Base-by-base conservation (phyloP, 2,797 vertebrate genomes). In the Molossus alvarezi region DNA sequence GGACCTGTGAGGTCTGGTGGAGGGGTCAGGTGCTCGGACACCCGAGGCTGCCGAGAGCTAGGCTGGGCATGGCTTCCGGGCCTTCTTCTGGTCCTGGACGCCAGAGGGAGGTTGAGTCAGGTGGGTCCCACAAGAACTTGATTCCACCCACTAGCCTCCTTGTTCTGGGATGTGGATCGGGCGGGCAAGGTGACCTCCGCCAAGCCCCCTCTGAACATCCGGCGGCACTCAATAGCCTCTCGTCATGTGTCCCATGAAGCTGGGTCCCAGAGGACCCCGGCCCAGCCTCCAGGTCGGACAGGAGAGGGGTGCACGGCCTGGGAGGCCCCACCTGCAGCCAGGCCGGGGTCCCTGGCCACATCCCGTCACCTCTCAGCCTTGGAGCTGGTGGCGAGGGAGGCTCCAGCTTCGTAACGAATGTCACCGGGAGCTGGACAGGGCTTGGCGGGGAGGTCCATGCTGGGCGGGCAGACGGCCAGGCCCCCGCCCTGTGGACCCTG, bases 161-260 rank as follows among this genome's bases (percentile, higher is more conserved):
- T 0, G 2, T 25, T 8, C 0, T 2, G 13, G 33, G 45, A 1
- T 2, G 4, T 21, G 15, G 11, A 3, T 2, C 3, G 1, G 29
- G 4, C 3, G 9, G 15, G 17, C 21, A 27, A 45, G 67, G 37
- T 5, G 18, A 21, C 33, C 33, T 33, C 33, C 33, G 33, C 33
- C 33, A 33, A 33, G 33, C 33, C 33, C 33, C 33, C 33, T 33
- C 33, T 33, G 33, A 33, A 33, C 8, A 0, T 37, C 79, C 13
- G n/a, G 13, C 27, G 92, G 55, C 60, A 23, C 72, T 58, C 20
- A 3, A 13, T 69, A 20, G 69, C 23, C 48, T 13, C 60, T 33
- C 45, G 33, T 33, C 33, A 33, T 33, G 33, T 33, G 33, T 33
- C 33, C 33, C 33, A 33, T 33, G 57, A 75, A 51, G 29, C 45